Evolutionary conservation across 37 sponge, comb jelly and placozoan species (phyloP), one percentile per base, ranked within the genome.

Genomic region (Ephydatia muelleri): DNA sequence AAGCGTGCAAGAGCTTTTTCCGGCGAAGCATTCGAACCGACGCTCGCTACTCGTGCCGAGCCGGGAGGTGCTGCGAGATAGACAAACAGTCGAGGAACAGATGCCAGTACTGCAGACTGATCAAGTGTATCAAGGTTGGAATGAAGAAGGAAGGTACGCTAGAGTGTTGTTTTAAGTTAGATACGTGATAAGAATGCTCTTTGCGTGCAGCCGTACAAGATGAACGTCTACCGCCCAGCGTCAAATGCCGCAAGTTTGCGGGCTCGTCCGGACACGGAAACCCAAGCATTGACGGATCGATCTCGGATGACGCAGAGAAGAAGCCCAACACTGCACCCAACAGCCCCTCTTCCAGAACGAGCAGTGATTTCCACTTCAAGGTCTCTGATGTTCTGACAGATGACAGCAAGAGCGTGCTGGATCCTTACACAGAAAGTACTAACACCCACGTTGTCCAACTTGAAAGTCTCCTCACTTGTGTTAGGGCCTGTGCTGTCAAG

Each of bases 1-100:
- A 92, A 36, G 92, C 88, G 30, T 92, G 92, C 76, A 92, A 88
- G 80, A 80, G 85, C 30, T 92, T 92, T 81, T 92, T 92, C 49
- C 83, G 88, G 38, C 39, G 92, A 68, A 88, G 85, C 69, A 81
- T 92, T 19, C 84, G 88, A 14, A 37, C 75, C 22, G 73, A 39
- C 38, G 80, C 88, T 8, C 70, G 66, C 36, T 92, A 92, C 39
- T 67, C 80, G 13, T 92, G 92, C 65, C 88, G 92, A 13, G 72
- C 80, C 70, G 78, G 37, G 2, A 64, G 88, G 6, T 67, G 87
- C 77, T 92, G 92, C 37, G 70, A 68, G 48, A 84, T 92, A 13
- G 85, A 92, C 38, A 88, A 88, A 85, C 77, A 93, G 30, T 84
- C 84, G 30, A 37, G 88, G n/a, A 92, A 92, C 88, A 64, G 88